Percentiles rank a stretch among this genome's conserved stretches.
These are phyloP conservation scores for Cryptoblepharus egeriae DNA, from an alignment of 2,797 vertebrate genomes.

Conservation along the genomic window DNA sequence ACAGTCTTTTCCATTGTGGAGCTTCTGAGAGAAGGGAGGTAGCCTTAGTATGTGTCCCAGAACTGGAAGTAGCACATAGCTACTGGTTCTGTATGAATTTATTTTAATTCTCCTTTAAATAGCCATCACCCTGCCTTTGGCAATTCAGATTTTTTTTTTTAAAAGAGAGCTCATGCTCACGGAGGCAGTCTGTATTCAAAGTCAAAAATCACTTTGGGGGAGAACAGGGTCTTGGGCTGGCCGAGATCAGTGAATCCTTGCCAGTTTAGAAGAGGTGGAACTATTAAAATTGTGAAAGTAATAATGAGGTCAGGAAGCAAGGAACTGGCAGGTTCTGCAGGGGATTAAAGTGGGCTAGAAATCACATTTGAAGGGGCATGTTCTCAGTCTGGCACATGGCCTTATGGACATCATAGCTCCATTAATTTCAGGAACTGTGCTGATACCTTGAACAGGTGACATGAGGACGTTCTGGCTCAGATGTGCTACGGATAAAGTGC, in stretches of 20 bases:
- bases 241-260: background rate
- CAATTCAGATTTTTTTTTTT: too few relatives aligned
- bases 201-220: background rate
- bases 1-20: background rate
- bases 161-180: too few relatives aligned
- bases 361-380: background rate
- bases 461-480: background rate
- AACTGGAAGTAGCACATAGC: too few relatives aligned
- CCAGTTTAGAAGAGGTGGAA: background rate
- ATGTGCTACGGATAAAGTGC: background rate
- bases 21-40: background rate
- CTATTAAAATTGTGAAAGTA: background rate
- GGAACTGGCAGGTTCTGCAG: background rate
- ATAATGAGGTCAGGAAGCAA: background rate
- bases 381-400: background rate
- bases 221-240: background rate
- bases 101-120: too few relatives aligned
- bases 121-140: too few relatives aligned
- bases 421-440: background rate
- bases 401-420: background rate
- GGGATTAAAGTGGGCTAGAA: background rate
- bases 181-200: too few relatives aligned
- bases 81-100: too few relatives aligned
- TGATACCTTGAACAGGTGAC: background rate
- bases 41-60: too few relatives aligned